Base-by-base conservation (phyloP, 2,113 vertebrate genomes). In the Hippopotamus amphibius region DNA sequence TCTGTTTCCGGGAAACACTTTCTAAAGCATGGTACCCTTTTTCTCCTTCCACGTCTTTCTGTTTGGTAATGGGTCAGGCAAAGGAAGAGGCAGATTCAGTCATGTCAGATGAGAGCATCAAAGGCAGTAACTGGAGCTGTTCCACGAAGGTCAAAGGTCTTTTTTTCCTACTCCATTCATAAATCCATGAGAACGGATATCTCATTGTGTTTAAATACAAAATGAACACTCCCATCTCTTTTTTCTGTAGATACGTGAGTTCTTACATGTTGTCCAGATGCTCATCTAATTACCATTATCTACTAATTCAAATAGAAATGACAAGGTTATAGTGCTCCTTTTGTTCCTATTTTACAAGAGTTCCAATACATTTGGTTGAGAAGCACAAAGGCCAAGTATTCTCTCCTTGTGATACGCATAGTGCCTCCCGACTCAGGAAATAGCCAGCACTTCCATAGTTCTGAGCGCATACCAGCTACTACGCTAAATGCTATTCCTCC, bases 171-270 rank as follows among this genome's bases (percentile, higher is more conserved):
- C 46, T 93, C 41, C 33, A 28, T 68, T 88, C 37, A 86, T 80
- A 65, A 83, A 50, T 90, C 22, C 4, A 4, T 72, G 15, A 90
- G 46, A 80, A 53, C 17, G 85, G 15, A 46, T 12, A 57, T 14
- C 81, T 93, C 26, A 37, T 15, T 93, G 10, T 81, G 33, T 85
- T 93, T 96, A 91, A 95, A 48, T 59, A 69, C 30, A 95, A 88
- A 91, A 55, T n/a, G 1, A 14, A 26, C 8, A 46, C 41, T 33
- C 55, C 2, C 41, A 28, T 19, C 55, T 81, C 22, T 69, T 72
- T 93, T 69, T 90, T 22, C 6, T 86, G 4, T 66, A 46, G 21
- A 22, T 66, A 59, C 6, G 4, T 61, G 66, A 26, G n/a, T 28
- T 68, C 24, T 57, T 10, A 65, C 0, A 1, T 72, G 33, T 86